These are phyloP conservation scores for Cheilosia vulpina DNA, from an alignment of 2,888 invertebrate species.

Conservation along the genomic window DNA sequence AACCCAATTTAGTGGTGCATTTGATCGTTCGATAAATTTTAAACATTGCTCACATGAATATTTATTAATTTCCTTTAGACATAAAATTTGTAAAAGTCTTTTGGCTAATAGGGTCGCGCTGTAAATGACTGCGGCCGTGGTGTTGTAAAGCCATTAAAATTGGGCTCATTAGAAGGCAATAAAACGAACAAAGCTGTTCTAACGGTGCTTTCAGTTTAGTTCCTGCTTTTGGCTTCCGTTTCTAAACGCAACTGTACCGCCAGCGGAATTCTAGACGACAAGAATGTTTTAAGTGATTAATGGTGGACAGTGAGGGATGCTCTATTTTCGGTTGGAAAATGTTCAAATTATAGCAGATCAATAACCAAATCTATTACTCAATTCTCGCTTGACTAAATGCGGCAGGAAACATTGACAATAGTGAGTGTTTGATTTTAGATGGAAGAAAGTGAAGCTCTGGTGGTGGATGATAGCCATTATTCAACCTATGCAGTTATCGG, in stretches of 20 bases:
- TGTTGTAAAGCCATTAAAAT: slow-evolving; percentile 55
- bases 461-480: too few species aligned
- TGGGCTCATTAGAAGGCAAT: slow-evolving; percentile 62
- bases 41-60: slow-evolving; percentile 66
- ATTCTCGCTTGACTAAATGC: too few species aligned
- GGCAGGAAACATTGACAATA: too few species aligned
- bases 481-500: too few species aligned
- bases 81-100: slow-evolving; percentile 47
- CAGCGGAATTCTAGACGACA: neutral
- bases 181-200: slow-evolving; percentile 42
- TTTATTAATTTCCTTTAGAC: slow-evolving; percentile 59
- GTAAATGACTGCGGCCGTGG: slow-evolving; percentile 39
- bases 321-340: neutral
- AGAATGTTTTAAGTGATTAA: neutral
- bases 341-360: neutral
- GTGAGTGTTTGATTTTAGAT: too few species aligned
- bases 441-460: too few species aligned
- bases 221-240: slow-evolving; percentile 19
- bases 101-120: slow-evolving; percentile 38
- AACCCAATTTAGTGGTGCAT: slow-evolving; percentile 26
- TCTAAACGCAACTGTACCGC: neutral
- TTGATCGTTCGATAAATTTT: slow-evolving; percentile 54
- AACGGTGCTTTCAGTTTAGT: slow-evolving; percentile 35
- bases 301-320: neutral
- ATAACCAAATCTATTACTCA: neutral